Conservation (phyloP, 1,140 invertebrate species). For the Eulimnadia texana region DNA sequence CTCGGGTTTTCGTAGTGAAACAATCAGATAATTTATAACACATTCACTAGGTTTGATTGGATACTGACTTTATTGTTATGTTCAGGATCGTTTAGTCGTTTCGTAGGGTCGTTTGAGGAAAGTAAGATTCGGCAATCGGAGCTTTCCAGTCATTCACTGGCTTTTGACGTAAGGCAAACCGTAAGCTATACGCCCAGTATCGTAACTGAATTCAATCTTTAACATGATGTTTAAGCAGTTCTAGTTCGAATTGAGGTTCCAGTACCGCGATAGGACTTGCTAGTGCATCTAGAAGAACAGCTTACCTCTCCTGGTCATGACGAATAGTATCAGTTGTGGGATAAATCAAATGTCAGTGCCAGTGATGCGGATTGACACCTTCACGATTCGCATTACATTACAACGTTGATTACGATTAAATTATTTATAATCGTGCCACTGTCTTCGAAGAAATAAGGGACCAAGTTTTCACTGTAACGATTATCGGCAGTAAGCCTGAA, state of each 20-base stretch:
- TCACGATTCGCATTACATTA: conserved; percentile 23
- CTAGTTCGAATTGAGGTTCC: too few relatives aligned
- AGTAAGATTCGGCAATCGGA: conserved; percentile 50
- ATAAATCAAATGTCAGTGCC: conserved; percentile 69
- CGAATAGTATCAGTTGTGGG: conserved; percentile 39
- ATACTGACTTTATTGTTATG: conserved; percentile 24
- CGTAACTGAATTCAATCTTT: too few relatives aligned
- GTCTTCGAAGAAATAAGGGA: neutral
- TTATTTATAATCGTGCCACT: neutral
- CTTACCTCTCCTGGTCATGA: neutral
- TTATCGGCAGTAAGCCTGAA: neutral
- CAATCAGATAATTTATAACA: neutral
- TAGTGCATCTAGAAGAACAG: conserved; percentile 16
- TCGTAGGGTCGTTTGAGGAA: conserved; percentile 56
- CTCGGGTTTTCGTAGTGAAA: conserved; percentile 26
- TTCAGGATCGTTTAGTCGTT: conserved; percentile 60
- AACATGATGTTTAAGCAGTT: too few relatives aligned
- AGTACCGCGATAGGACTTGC: neutral
- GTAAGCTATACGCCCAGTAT: conserved; percentile 50
- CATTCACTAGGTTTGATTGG: neutral
- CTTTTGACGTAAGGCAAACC: conserved; percentile 38
- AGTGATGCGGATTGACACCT: conserved; percentile 51
- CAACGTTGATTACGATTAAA: conserved; percentile 2
- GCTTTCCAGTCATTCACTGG: conserved; percentile 42
- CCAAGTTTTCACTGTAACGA: neutral